Percentiles rank a stretch among this genome's conserved stretches.
Conservation (phyloP, 1,140 invertebrate species). For the Drosophila mojavensis region DNA sequence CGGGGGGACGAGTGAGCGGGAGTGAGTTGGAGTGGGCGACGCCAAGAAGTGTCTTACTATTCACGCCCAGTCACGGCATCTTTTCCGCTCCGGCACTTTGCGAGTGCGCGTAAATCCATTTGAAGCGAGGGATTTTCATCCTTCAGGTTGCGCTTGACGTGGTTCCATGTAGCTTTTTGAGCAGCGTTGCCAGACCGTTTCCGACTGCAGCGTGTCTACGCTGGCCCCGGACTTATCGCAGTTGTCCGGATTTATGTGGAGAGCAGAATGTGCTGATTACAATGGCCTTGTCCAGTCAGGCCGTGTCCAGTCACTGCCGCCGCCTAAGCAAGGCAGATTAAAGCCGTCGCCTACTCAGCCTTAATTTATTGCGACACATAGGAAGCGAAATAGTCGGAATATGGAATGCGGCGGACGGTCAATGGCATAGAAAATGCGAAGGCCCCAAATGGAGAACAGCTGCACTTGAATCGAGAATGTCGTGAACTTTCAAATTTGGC, state of each 20-base stretch:
- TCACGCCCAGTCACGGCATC: constrained; percentile 38
- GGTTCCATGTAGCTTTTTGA: constrained; percentile 13
- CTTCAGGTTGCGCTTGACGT: constrained; percentile 58
- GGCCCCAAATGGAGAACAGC: constrained; percentile 3
- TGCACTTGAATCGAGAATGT: constrained; percentile 31
- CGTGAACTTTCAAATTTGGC: constrained; percentile 22
- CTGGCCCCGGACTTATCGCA: constrained; percentile 56
- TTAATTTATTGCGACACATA: constrained; percentile 58
- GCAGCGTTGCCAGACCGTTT: constrained; percentile 36
- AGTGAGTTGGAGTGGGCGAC: too few species aligned
- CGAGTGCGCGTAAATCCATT: constrained; percentile 49
- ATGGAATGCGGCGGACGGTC: not conserved
- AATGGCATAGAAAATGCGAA: not conserved
- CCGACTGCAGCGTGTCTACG: constrained; percentile 29
- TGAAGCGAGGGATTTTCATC: constrained; percentile 66
- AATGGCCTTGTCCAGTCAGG: constrained; percentile 25
- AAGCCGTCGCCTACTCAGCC: constrained; percentile 53
- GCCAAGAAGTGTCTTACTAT: not conserved
- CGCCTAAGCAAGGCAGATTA: constrained; percentile 54
- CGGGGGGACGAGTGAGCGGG: not conserved
- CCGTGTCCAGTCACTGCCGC: not conserved
- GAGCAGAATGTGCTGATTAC: constrained; percentile 54
- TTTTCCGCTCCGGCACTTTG: constrained; percentile 51
- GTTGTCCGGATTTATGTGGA: constrained; percentile 63
- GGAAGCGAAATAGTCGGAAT: constrained; percentile 2